A percentile compares a stretch with the other conserved stretches of the same genome.
Conservation (phyloP, 1,140 invertebrate species). For the Tetramorium parvispinum region DNA sequence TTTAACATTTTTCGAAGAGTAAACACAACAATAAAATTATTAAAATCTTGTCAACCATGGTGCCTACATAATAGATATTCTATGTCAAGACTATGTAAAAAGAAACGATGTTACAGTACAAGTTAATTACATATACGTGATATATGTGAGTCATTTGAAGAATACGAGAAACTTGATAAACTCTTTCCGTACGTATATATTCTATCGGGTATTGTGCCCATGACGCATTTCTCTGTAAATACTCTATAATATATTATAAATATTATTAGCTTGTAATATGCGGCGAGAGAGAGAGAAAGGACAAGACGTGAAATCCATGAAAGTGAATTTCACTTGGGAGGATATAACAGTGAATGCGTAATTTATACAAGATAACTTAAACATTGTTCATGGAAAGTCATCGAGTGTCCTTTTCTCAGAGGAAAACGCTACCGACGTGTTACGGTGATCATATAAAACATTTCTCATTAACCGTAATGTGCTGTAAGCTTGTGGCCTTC, state of each 20-base stretch:
- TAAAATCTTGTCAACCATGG: background rate
- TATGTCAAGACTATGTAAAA: background rate
- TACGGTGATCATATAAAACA: background rate
- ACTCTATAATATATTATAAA: slow-evolving; percentile 36
- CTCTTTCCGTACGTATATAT: background rate
- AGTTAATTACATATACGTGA: background rate
- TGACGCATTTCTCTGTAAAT: slow-evolving; percentile 47
- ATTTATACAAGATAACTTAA: slow-evolving; percentile 53
- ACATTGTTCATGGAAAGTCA: slow-evolving; percentile 3
- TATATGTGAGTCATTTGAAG: background rate
- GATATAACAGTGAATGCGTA: slow-evolving; percentile 5
- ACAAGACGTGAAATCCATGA: background rate
- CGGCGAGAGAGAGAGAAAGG: background rate
- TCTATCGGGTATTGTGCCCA: background rate
- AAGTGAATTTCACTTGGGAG: background rate
- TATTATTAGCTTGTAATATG: slow-evolving; percentile 25
- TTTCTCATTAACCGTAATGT: slow-evolving; percentile 18
- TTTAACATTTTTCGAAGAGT: background rate
- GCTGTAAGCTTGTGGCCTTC: slow-evolving; percentile 60
- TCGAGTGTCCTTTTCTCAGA: background rate
- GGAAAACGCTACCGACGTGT: background rate
- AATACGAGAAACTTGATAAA: background rate
- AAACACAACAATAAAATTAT: background rate
- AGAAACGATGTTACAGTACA: slow-evolving; percentile 12
- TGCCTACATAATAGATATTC: slow-evolving; percentile 36